Conservation (phyloP, 2,797 vertebrate genomes). For the Gila robusta region DNA sequence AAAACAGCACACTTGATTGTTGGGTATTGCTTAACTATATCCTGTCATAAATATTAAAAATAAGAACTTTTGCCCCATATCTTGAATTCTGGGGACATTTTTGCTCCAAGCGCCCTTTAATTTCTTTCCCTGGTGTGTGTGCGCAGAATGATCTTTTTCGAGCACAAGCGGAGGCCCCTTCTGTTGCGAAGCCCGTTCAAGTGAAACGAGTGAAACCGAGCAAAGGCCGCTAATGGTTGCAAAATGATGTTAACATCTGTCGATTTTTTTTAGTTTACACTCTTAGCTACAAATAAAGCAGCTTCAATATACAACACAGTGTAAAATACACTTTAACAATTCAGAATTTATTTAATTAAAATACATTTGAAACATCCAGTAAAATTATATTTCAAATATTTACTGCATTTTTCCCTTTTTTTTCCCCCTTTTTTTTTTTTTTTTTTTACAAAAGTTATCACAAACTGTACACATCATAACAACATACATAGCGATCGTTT, state of each 20-base stretch:
- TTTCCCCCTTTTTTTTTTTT: background rate
- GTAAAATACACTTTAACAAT: conserved; percentile 52
- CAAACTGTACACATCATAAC: conserved; percentile 95
- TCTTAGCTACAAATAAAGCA: conserved; percentile 1
- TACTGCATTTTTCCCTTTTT: conserved; percentile 67
- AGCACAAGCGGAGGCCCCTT: background rate
- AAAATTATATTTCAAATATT: conserved; percentile 90
- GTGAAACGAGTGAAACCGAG: background rate
- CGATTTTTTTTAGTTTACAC: background rate
- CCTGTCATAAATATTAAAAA: background rate
- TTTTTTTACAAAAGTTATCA: conserved; percentile 96
- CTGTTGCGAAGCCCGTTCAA: background rate
- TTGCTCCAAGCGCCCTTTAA: background rate
- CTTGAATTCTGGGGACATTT: background rate
- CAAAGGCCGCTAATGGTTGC: background rate
- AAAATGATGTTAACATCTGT: background rate
- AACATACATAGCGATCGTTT: conserved; percentile 80
- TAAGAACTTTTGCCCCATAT: background rate
- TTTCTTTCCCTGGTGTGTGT: background rate
- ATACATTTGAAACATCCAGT: conserved; percentile 95
- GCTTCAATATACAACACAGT: background rate
- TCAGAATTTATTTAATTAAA: conserved; percentile 83
- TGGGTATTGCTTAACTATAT: background rate
- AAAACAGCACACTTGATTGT: background rate
- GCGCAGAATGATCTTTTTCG: background rate